Base-by-base conservation (phyloP, 2,113 vertebrate species). In the Tricholaema leucomelas region DNA sequence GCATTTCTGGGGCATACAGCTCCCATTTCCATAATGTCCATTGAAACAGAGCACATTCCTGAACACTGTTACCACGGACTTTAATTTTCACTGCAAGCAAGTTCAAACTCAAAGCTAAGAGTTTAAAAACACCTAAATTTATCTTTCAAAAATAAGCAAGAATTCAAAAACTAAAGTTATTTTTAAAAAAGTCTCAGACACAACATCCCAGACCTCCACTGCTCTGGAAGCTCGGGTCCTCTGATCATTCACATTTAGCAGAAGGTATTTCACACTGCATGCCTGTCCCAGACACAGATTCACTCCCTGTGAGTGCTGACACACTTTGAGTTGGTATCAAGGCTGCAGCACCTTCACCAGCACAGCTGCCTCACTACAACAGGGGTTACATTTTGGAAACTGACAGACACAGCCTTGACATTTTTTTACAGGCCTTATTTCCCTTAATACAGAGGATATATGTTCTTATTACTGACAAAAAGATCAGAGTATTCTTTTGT, bases 391-490 rank as follows among this genome's bases (percentile, higher is more conserved):
- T 56, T 66, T 71, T 77, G 16, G 55, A 56, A 84, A 66, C 71
- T 31, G 25, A 55, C 79, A 59, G 73, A 30, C 35, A 36, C 14
- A 48, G 6, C 8, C 56, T 55, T 76, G 28, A 23, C 42, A 9
- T 12, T 16, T 78, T 78, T 66, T 55, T 46, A 36, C 28, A 66
- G 56, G 61, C 70, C 72, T 82, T 55, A 8, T 42, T 84, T 74
- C 69, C 74, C 35, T 92, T 79, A 91, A 61, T 8, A 79, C 25
- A 73, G 59, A 64, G 54, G 42, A n/a, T 64, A 6, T 25, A 61
- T 87, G 90, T 88, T 87, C 90, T 82, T 69, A 83, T 63, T 81
- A 60, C 50, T 81, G 72, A 94, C 89, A 66, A 87, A 93, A 80
- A 75, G 64, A 87, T 71, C 18, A 12, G 79, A 35, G 54, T 38